Conservation (phyloP, 2,888 invertebrate genomes). For the Lypha dubia region DNA sequence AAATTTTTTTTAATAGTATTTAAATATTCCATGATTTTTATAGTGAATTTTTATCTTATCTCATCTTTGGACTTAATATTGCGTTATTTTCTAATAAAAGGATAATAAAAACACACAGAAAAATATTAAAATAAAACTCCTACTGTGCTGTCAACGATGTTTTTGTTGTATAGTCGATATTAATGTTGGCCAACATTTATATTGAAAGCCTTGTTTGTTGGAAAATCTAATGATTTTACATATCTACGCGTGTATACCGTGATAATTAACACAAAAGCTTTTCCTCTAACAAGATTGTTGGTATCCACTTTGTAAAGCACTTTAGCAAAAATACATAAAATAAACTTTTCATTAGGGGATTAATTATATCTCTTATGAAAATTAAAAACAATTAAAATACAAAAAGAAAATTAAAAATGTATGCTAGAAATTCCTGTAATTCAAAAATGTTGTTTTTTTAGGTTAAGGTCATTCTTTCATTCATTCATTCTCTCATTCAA, state of each 20-base stretch:
- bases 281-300: background rate
- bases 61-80: background rate
- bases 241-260: background rate
- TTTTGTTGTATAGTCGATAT: background rate
- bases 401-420: slow-evolving; percentile 1
- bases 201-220: slow-evolving; percentile 17
- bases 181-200: background rate
- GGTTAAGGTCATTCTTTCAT: slow-evolving; percentile 2
- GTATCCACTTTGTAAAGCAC: background rate
- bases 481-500: background rate
- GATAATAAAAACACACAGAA: slow-evolving; percentile 20
- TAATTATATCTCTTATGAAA: slow-evolving; percentile 36
- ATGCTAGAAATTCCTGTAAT: background rate
- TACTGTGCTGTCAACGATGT: background rate
- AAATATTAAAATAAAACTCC: slow-evolving; percentile 34
- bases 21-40: background rate
- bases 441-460: background rate
- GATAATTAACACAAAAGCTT: slow-evolving; percentile 36
- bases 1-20: background rate
- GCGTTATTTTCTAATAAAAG: slow-evolving; percentile 1
- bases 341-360: slow-evolving; percentile 19
- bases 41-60: background rate
- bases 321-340: background rate
- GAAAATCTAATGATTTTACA: background rate
- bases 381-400: background rate